Evolutionary conservation across 2,797 vertebrate genomes (phyloP), one percentile per base, ranked within the genome.

Genomic region (Falco berigora): DNA sequence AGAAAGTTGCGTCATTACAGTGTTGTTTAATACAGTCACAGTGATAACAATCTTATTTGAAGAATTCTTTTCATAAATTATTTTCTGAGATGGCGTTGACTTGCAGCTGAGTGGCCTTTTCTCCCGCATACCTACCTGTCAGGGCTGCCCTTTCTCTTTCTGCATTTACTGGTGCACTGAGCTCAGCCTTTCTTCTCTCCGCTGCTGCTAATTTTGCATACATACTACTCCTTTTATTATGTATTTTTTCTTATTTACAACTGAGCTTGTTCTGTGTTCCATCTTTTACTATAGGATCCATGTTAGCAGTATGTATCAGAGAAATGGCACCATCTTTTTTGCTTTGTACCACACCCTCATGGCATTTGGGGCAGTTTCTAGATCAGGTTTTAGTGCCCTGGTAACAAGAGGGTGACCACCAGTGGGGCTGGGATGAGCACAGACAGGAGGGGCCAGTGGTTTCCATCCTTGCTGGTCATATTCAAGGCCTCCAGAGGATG

Each of bases 371-470:
- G 47, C 47, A n/a, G 50, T 32, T 58, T 42, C 19, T 47, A 28
- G 64, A 64, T 59, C 44, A 52, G 56, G 28, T 40, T 69, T 62
- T 47, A 36, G 44, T 36, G 50, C 24, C 22, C 14, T 5, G 1
- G 32, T 42, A 42, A 12, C 25, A 0, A 1, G 59, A 56, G 30
- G 50, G 42, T 50, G 59, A 40, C 5, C 1, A 3, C 6, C 17
- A 17, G 42, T 4, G 11, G 30, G 50, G 30, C 50, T 50, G 67
- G 30, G 49, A 36, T 9, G 42, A 38, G 76, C 2, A 8, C 36
- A n/a, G 46, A 25, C 16, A 50, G 44, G 44, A 49, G 20, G 28
- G 59, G 21, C n/a, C 22, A 44, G 50, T 7, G 2, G 47, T 25
- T 83, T 50, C 75, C 76, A n/a, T 8, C 30, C 32, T 36, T 36